phyloP scores from a whole-genome alignment of 2,113 vertebrate genomes.

The Perca flavescens region DNA sequence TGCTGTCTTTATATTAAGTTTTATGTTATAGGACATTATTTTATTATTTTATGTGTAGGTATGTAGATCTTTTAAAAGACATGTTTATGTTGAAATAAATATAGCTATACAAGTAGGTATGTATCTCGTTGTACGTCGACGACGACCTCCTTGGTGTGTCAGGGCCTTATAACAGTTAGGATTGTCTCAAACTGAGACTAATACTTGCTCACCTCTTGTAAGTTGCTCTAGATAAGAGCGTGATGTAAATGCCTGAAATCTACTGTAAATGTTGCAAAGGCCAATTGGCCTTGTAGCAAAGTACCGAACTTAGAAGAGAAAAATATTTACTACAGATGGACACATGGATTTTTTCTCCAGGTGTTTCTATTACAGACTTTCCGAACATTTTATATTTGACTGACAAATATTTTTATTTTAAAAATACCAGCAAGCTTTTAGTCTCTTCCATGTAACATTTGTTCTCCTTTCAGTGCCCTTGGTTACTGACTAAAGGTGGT shows the following conservation, averaged over 20 bases:
- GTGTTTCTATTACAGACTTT: not conserved
- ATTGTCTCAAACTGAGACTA: slow-evolving; percentile 32
- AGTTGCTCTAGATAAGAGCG: slow-evolving; percentile 39
- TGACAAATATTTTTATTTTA: not conserved
- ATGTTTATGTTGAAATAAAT: no score
- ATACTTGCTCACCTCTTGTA: not conserved
- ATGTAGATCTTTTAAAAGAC: no score
- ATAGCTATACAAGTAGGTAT: no score
- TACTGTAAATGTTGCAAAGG: not conserved
- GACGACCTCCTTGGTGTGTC: no score
- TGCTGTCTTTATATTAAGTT: no score
- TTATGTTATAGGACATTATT: no score
- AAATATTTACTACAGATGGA: not conserved
- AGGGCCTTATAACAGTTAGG: slow-evolving; percentile 5
- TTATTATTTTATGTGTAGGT: no score
- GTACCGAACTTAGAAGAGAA: not conserved
- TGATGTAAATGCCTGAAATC: slow-evolving; percentile 39
- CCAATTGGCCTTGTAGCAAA: not conserved
- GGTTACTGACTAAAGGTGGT: slow-evolving; percentile 13
- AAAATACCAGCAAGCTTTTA: not conserved
- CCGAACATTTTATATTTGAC: not conserved
- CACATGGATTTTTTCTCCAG: not conserved
- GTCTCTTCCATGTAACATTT: not conserved
- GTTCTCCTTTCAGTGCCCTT: slow-evolving; percentile 15
- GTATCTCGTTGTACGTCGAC: no score